A percentile compares a stretch with the other conserved stretches of the same genome.
Conservation (phyloP, 2,888 invertebrate genomes). For the Timandra comae region DNA sequence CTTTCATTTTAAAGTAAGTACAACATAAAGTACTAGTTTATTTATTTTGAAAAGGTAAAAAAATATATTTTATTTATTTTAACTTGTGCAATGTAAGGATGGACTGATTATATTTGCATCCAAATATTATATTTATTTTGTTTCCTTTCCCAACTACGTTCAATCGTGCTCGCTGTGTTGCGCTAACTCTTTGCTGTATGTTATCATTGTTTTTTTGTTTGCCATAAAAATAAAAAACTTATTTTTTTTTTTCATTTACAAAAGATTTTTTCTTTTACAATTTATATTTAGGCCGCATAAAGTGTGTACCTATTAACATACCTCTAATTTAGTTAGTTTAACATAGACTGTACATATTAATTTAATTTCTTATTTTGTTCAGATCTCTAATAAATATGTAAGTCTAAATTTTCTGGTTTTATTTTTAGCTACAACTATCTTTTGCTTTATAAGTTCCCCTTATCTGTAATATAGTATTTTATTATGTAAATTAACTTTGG, state of each 20-base stretch:
- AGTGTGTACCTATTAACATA: constrained; percentile 76
- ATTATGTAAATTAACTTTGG: background rate
- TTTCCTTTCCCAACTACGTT: constrained; percentile 30
- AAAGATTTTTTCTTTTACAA: constrained; percentile 25
- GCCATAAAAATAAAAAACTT: constrained; percentile 35
- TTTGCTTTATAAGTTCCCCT: background rate
- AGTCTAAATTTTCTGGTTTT: constrained; percentile 55
- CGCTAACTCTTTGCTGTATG: constrained; percentile 41
- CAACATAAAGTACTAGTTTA: constrained; percentile 38
- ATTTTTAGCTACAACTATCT: constrained; percentile 3
- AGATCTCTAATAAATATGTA: constrained; percentile 79
- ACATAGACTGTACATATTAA: constrained; percentile 78
- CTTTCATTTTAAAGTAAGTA: constrained; percentile 28
- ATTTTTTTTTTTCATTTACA: constrained; percentile 53
- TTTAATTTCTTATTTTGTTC: constrained; percentile 78
- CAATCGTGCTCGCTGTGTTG: constrained; percentile 39
- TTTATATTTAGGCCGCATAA: constrained; percentile 54
- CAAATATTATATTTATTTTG: constrained; percentile 41
- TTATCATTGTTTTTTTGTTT: constrained; percentile 40
- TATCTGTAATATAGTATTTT: background rate
- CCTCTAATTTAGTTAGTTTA: constrained; percentile 76
- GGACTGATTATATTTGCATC: constrained; percentile 70
- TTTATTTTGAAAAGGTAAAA: constrained; percentile 31
- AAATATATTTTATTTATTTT: constrained; percentile 44
- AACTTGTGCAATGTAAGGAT: constrained; percentile 66